Evolutionary conservation across 2,888 invertebrate genomes (phyloP).

Genomic region (Malacosoma neustria): DNA sequence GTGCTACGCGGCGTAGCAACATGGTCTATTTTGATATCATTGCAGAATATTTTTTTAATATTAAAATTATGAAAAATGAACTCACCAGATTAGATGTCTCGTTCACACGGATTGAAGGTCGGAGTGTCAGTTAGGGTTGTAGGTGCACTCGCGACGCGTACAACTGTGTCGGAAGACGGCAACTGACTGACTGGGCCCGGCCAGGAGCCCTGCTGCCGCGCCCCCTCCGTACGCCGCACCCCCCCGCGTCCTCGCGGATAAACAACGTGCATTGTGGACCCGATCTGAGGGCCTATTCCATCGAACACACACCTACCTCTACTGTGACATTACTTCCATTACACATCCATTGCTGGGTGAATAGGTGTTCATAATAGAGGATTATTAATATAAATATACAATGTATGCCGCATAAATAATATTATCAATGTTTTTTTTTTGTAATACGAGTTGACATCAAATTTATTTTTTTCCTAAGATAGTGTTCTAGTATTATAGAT

Average conservation of each 20-base stretch:
- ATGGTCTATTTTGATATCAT: neutral
- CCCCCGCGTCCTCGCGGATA: slow-evolving; percentile 61
- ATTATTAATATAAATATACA: slow-evolving; percentile 8
- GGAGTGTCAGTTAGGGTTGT: slow-evolving; percentile 44
- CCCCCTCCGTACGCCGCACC: slow-evolving; percentile 17
- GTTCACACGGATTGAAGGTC: slow-evolving; percentile 69
- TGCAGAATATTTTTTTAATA: slow-evolving; percentile 1
- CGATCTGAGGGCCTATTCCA: slow-evolving; percentile 56
- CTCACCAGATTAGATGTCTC: slow-evolving; percentile 67
- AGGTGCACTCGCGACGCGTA: slow-evolving; percentile 52
- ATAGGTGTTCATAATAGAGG: neutral
- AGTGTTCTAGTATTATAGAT: slow-evolving; percentile 60
- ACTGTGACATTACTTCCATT: slow-evolving; percentile 18
- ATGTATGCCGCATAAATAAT: slow-evolving; percentile 18
- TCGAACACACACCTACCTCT: slow-evolving; percentile 34
- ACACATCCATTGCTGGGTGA: slow-evolving; percentile 19
- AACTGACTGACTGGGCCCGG: slow-evolving; percentile 63
- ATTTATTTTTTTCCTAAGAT: slow-evolving; percentile 51
- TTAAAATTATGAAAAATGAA: slow-evolving; percentile 17
- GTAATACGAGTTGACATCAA: slow-evolving; percentile 35
- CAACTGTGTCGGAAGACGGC: slow-evolving; percentile 47
- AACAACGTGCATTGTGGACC: slow-evolving; percentile 73
- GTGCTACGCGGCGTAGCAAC: slow-evolving; percentile 18
- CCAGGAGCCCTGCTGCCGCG: slow-evolving; percentile 51
- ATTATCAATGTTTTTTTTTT: slow-evolving; percentile 15